Base-by-base conservation (phyloP, 2,113 vertebrate genomes). In the Carassius auratus region DNA sequence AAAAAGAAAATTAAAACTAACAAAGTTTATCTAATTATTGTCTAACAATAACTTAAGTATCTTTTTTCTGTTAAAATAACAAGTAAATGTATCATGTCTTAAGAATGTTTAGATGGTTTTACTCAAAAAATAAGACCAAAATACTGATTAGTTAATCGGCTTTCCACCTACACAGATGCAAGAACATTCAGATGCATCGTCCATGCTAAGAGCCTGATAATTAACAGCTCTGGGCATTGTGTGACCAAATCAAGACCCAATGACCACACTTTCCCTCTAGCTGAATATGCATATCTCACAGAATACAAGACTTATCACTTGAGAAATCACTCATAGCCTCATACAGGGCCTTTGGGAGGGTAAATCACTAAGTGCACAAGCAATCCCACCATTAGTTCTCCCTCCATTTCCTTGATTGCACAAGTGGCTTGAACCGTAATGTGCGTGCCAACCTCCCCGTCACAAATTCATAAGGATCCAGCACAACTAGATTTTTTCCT, bases 231-330 rank as follows among this genome's bases (percentile, higher is more conserved):
- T 64, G 86, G 76, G 68, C 87, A 79, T 81, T 86, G 81, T 90
- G 36, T 84, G 59, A 66, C 77, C 42, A 50, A 83, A 88, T 80
- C 75, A 88, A 81, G 69, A 76, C 59, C 78, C 86, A 81, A 91
- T 86, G 89, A 86, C 86, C 84, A 84, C 59, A 19, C 86, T 75
- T 76, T 69, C 79, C 84, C 86, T 89, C 57, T 55, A 74, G 79
- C 36, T 83, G 85, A 90, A 92, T 88, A 91, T 91, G 85, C 88
- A 90, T 88, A 86, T 84, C 84, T 84, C 85, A 90, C 77, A 88
- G 71, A 86, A 82, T 59, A 45, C n/a, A 21, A 38, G 75, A 86
- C 78, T 59, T 87, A 84, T 86, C 89, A 86, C 87, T 59, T 83
- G 85, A 89, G 87, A 89, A 91, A 91, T 91, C 89, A 92, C 90